These are phyloP conservation scores for Isurus oxyrinchus DNA, from an alignment of 2,113 vertebrate species.

Conservation along the genomic window DNA sequence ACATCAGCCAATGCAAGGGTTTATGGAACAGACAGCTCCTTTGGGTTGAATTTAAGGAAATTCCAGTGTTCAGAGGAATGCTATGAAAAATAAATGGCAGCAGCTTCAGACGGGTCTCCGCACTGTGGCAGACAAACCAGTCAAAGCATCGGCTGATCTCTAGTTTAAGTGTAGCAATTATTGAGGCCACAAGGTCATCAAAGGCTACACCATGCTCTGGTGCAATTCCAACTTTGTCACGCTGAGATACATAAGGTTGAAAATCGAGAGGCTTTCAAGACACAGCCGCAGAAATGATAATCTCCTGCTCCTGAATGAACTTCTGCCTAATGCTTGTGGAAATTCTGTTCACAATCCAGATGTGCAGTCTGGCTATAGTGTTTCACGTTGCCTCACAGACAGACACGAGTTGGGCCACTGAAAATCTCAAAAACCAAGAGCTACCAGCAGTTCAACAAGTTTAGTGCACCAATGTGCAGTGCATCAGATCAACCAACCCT, in stretches of 20 bases:
- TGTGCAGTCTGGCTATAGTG: neutral
- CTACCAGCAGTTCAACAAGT: neutral
- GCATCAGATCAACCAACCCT: too few relatives aligned
- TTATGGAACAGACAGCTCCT: neutral
- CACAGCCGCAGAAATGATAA: neutral
- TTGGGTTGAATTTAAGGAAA: neutral
- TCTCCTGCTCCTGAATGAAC: neutral
- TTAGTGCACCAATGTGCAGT: neutral
- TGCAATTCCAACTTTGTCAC: neutral
- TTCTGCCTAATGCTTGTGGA: neutral
- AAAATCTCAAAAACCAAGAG: neutral
- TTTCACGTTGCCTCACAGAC: neutral
- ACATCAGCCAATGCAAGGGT: neutral
- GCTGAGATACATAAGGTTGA: neutral
- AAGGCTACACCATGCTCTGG: neutral
- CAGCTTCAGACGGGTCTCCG: neutral
- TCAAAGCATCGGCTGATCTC: neutral
- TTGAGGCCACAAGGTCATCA: neutral
- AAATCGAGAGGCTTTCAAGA: neutral
- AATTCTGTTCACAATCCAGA: conserved; percentile 18
- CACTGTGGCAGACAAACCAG: neutral
- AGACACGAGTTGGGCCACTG: neutral
- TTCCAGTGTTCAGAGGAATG: conserved; percentile 6
- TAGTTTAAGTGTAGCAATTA: neutral
- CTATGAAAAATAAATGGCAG: conserved; percentile 21